Evolutionary conservation across 2,888 invertebrate species (phyloP), one percentile per base, ranked within the genome.

Genomic region (Sycophila texana): DNA sequence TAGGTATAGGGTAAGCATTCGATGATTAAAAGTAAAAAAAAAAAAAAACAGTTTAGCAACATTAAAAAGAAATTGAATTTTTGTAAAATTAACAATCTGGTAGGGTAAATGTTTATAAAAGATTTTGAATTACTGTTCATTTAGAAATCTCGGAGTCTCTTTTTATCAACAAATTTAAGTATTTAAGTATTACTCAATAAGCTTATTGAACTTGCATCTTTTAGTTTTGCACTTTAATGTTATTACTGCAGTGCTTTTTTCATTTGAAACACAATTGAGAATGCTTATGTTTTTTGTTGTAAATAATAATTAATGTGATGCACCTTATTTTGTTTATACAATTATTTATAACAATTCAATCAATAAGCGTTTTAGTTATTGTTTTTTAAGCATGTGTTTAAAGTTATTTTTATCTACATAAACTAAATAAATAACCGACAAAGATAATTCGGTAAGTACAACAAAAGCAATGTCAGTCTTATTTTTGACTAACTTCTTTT

Each of bases 61-160:
- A 4, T 4, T 39, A 39, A 30, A 30, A 30, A 30, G 30, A 3
- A 30, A 30, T 30, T 30, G 2, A 3, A 30, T 30, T 3, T 30
- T 30, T 30, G 4, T 30, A 30, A 30, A 3, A 30, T 30, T 30
- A 30, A 30, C 30, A 30, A 30, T 30, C 2, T 3, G 30, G 30
- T 30, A 30, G 30, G 30, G 30, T 39, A 39, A 39, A 39, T 39
- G 39, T 60, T 60, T 72, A 67, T 47, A 76, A 58, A 70, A 74
- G n/a, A 22, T 63, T 79, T 68, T 68, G 61, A 66, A 39, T 39
- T 58, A 20, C 70, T 26, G 71, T 71, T 61, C 49, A 58, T 65
- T 30, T 30, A 63, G 30, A 30, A 30, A 30, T 63, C 16, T 39
- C n/a, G 22, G 39, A 39, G 39, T 39, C 5, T 39, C 39, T 0